phyloP scores from a whole-genome alignment of 2,113 vertebrate species.

The Sterna hirundo region DNA sequence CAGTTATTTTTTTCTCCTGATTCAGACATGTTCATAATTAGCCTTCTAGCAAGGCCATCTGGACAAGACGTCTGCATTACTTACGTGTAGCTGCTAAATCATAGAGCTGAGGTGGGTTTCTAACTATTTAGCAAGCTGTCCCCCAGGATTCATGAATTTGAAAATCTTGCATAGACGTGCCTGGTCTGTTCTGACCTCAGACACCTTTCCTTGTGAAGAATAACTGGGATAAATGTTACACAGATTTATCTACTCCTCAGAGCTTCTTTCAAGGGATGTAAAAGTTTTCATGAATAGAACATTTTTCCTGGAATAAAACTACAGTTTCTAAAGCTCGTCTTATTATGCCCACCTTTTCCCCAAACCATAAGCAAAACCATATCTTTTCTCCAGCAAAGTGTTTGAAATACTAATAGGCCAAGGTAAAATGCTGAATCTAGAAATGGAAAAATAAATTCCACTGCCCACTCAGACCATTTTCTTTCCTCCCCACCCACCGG shows the following conservation, averaged over 20 bases:
- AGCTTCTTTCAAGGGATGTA: neutral
- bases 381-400: neutral
- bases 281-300: neutral
- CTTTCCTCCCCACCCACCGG: neutral
- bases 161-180: neutral
- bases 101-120: neutral
- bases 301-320: neutral
- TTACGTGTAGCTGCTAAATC: neutral
- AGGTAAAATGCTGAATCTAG: neutral
- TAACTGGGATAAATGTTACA: neutral
- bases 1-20: neutral
- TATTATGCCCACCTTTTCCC: neutral
- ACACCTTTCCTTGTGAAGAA: neutral
- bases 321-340: neutral
- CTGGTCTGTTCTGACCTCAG: neutral
- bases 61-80: neutral
- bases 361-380: neutral
- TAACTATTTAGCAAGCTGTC: neutral
- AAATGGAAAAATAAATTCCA: neutral
- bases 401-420: neutral
- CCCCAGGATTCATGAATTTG: neutral
- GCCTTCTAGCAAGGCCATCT: neutral
- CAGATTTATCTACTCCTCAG: neutral
- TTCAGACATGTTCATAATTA: neutral
- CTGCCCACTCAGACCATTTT: neutral